Base-by-base conservation (phyloP, 2,888 invertebrate species). In the Sialis lutaria region DNA sequence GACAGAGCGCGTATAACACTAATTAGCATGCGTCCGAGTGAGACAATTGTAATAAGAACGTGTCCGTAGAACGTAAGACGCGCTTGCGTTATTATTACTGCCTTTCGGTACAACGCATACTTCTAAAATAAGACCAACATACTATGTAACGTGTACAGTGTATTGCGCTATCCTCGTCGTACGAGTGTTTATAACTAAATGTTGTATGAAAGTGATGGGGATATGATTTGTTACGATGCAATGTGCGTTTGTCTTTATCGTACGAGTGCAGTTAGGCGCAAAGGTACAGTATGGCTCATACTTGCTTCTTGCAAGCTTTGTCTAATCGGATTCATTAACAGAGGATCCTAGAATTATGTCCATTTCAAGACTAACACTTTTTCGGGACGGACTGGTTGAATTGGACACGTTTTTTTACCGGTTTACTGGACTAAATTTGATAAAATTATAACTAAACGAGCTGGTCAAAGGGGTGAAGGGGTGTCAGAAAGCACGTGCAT, bases 291-390 rank as follows among this genome's bases (percentile, higher is more conserved):
- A n/a, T 9, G 12, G 30, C 33, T 33, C 34, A n/a, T 34, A 43
- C 63, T 65, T 61, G 61, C 60, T 61, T 61, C 62, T 63, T 59
- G 60, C 59, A 63, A 61, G 64, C 65, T 67, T 65, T 65, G 65
- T 69, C 69, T 70, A 71, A 71, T 70, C 70, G 69, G 69, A 71
- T 70, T 70, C 70, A 70, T 71, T 71, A 71, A 69, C 68, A 65
- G 67, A 55, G 67, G 65, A 67, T 67, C 67, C 67, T 62, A 66
- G 68, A 68, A 68, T 67, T 67, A 68, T 68, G 67, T 65, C 67
- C 67, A 66, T 66, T 66, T 64, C 66, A 51, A 62, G 66, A 64
- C 65, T 65, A 65, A 65, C 64, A 66, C 66, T 67, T 67, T 67
- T 66, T 65, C 65, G 64, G 64, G 50, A 50, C 53, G 50, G 48